Evolutionary conservation across 1,140 invertebrate genomes (phyloP), one percentile per base, ranked within the genome.

Genomic region (Phymorhynchus buccinoides): DNA sequence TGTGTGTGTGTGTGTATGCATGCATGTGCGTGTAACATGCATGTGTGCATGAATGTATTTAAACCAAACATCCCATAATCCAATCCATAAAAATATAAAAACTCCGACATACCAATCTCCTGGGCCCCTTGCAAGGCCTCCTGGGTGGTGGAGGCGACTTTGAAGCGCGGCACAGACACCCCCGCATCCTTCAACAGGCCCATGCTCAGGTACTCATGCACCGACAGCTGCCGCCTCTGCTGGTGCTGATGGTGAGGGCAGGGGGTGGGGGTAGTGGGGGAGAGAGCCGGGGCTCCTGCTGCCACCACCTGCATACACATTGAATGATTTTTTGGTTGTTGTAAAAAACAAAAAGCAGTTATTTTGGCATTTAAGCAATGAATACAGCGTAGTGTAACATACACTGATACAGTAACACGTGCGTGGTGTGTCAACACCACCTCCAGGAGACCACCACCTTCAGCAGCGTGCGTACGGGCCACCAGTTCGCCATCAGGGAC

Each of bases 151-250:
- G 97, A 96, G 73, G 98, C 95, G 83, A 99, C 96, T 85, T 96
- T 95, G 93, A 99, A 99, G 90, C 97, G 96, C 93, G 99, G 99
- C 82, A 99, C 96, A 27, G 96, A 96, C 22, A 99, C 96, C 27
- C 97, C 96, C 93, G 96, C 95, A 90, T 98, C 96, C 87, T 96
- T 94, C 62, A 99, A 94, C 3, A 99, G 94, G 90, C 97, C 95
- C 94, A 99, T 99, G 91, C 98, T 99, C 92, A 99, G 97, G 93
- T 98, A 99, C 94, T 99, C 99, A 90, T 99, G 95, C 7, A 91
- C 84, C 7, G 89, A 90, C 41, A 91, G 86, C 68, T 89, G 83
- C 9, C 90, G 84, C 66, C 80, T 87, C 68, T 89, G 88, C 82
- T 89, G 89, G 22, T 62, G 56, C n/a, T n/a, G n/a, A n/a, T n/a